phyloP scores from a whole-genome alignment of 2,888 invertebrate species.

The Cephus sareptanus region DNA sequence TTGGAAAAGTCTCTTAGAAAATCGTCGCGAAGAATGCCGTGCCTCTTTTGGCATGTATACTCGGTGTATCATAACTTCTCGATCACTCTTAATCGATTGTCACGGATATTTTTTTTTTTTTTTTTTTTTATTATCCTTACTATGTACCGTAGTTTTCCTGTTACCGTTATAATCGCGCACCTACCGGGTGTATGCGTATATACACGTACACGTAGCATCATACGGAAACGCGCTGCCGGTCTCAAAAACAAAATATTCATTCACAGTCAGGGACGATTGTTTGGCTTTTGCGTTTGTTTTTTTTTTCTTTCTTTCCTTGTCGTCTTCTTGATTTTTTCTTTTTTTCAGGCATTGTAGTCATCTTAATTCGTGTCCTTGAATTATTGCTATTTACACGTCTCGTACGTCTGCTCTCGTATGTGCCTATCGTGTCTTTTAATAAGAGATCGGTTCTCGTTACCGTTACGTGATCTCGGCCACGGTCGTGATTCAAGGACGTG shows the following conservation, averaged over 20 bases:
- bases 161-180: neutral
- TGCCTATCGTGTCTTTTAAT: neutral
- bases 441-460: constrained; percentile 4
- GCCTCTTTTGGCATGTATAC: neutral
- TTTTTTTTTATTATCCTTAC: neutral
- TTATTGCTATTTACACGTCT: neutral
- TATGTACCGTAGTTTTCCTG: neutral
- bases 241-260: neutral
- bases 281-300: neutral
- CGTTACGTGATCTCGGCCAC: constrained; percentile 11
- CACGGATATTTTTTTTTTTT: neutral
- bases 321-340: neutral
- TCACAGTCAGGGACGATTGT: neutral
- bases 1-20: neutral
- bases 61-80: neutral
- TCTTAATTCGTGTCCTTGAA: neutral
- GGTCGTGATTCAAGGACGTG: neutral
- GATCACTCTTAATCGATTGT: neutral
- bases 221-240: neutral
- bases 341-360: neutral
- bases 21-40: neutral
- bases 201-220: neutral
- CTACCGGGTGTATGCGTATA: neutral
- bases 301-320: neutral
- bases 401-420: neutral